These are phyloP conservation scores for Babylonia areolata DNA, from an alignment of 1,140 invertebrate genomes.

Conservation along the genomic window DNA sequence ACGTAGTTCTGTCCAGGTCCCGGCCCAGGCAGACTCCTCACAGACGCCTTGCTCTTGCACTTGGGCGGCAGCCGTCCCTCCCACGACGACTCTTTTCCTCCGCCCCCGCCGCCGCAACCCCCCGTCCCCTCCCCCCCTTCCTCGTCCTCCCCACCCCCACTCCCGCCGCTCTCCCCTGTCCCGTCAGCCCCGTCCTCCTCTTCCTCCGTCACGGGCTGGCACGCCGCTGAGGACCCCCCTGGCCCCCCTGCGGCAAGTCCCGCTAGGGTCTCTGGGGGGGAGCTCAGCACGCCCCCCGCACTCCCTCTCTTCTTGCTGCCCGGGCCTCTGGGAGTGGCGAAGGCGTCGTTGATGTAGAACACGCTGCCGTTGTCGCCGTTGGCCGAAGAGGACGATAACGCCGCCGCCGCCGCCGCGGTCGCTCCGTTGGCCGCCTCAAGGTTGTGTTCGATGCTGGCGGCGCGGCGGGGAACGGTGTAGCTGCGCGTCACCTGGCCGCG, in stretches of 20 bases:
- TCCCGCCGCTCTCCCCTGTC: background rate
- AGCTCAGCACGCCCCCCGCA: background rate
- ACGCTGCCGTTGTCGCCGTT: slow-evolving; percentile 38
- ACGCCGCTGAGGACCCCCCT: background rate
- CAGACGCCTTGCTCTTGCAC: slow-evolving; percentile 42
- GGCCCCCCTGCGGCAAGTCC: slow-evolving; percentile 5
- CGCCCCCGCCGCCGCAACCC: background rate
- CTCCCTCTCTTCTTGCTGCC: background rate
- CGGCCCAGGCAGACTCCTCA: slow-evolving; percentile 36
- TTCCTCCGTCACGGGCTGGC: background rate
- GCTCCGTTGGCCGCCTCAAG: slow-evolving; percentile 33
- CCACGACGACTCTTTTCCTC: slow-evolving; percentile 11
- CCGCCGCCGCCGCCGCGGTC: background rate
- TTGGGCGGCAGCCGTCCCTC: slow-evolving; percentile 40
- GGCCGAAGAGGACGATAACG: background rate
- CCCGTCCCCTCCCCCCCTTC: background rate
- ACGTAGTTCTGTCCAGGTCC: slow-evolving; percentile 38
- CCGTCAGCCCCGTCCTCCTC: too few species aligned
- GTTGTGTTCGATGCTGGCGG: slow-evolving; percentile 34
- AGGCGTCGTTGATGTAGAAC: slow-evolving; percentile 55
- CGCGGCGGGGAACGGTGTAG: slow-evolving; percentile 41
- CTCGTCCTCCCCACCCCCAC: background rate
- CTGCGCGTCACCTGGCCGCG: slow-evolving; percentile 39
- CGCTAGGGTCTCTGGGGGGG: slow-evolving; percentile 22
- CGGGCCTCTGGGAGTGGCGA: slow-evolving; percentile 28